These are phyloP conservation scores for Acanthosepion lycidas DNA, from an alignment of 2,888 invertebrate species.

Conservation along the genomic window DNA sequence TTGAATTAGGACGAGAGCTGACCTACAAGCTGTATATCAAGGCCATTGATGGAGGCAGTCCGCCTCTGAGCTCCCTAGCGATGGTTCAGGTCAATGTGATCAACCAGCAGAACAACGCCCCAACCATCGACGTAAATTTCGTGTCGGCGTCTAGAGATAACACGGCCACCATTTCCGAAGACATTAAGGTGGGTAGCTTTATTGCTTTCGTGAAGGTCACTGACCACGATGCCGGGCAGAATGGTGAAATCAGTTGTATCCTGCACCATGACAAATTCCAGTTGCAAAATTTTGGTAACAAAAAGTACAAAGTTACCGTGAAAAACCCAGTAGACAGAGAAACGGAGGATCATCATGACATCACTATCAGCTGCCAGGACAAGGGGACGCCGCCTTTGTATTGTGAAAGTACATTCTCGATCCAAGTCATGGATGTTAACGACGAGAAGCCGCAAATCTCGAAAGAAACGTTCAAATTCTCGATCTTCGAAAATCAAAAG, in stretches of 20 bases:
- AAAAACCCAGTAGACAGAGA: slow-evolving; percentile 8
- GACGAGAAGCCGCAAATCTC: slow-evolving; percentile 8
- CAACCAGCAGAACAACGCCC: slow-evolving; percentile 46
- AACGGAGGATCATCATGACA: background rate
- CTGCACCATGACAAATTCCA: slow-evolving; percentile 37
- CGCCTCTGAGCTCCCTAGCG: slow-evolving; percentile 35
- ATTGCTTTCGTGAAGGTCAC: slow-evolving; percentile 40
- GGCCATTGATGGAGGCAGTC: background rate
- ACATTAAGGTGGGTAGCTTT: slow-evolving; percentile 36
- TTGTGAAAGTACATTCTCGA: slow-evolving; percentile 10
- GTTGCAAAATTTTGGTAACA: slow-evolving; percentile 24
- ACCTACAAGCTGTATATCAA: slow-evolving; percentile 35
- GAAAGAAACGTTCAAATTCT: slow-evolving; percentile 37
- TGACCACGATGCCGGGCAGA: slow-evolving; percentile 23
- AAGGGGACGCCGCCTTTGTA: slow-evolving; percentile 34
- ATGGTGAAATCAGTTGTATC: slow-evolving; percentile 23
- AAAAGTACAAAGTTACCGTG: slow-evolving; percentile 25
- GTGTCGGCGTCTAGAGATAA: slow-evolving; percentile 2
- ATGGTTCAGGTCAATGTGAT: slow-evolving; percentile 40
- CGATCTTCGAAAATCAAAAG: slow-evolving; percentile 22
- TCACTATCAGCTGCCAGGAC: slow-evolving; percentile 6
- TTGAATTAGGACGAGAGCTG: background rate
- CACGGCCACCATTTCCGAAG: slow-evolving; percentile 34
- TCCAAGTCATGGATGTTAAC: slow-evolving; percentile 39
- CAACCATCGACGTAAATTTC: slow-evolving; percentile 33